A percentile compares a stretch with the other conserved stretches of the same genome.
These are phyloP conservation scores for Agapostemon virescens DNA, from an alignment of 2,888 invertebrate species.

Conservation along the genomic window DNA sequence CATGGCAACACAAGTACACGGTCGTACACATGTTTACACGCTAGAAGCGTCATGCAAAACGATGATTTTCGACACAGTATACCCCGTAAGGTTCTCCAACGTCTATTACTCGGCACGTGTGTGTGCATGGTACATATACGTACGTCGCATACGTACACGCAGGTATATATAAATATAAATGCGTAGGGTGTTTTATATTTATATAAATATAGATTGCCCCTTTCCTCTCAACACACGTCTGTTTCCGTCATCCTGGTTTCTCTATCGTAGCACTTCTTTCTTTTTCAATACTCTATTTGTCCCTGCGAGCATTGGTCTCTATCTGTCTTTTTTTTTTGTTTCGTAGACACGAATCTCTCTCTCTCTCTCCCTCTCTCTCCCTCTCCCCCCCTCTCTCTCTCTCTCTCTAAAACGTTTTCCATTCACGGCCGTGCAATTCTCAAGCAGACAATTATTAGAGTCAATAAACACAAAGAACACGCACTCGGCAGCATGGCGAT, in stretches of 20 bases:
- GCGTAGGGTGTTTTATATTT: conserved; percentile 12
- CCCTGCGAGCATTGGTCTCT: conserved; percentile 17
- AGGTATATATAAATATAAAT: conserved; percentile 20
- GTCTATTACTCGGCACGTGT: neutral
- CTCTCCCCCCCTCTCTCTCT: conserved; percentile 4
- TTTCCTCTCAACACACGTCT: conserved; percentile 30
- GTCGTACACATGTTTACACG: conserved; percentile 39
- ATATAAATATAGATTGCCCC: conserved; percentile 12
- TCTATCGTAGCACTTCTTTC: conserved; percentile 19
- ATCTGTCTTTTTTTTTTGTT: conserved; percentile 18
- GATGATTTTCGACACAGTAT: conserved; percentile 63
- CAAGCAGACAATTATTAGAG: conserved; percentile 56
- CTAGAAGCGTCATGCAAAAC: conserved; percentile 72
- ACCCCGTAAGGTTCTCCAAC: conserved; percentile 35
- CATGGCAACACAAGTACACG: conserved; percentile 45
- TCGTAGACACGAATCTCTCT: too few relatives aligned
- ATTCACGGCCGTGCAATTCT: conserved; percentile 59
- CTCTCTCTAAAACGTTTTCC: conserved; percentile 36
- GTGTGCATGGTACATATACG: neutral
- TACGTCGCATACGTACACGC: conserved; percentile 27
- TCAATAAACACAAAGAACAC: conserved; percentile 64
- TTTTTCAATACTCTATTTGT: conserved; percentile 24
- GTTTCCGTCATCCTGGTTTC: conserved; percentile 35
- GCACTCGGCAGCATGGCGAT: conserved; percentile 25
- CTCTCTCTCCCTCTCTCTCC: conserved; percentile 13